Evolutionary conservation across 2,888 invertebrate genomes (phyloP), one percentile per base, ranked within the genome.

Genomic region (Drosophila pegasa): DNA sequence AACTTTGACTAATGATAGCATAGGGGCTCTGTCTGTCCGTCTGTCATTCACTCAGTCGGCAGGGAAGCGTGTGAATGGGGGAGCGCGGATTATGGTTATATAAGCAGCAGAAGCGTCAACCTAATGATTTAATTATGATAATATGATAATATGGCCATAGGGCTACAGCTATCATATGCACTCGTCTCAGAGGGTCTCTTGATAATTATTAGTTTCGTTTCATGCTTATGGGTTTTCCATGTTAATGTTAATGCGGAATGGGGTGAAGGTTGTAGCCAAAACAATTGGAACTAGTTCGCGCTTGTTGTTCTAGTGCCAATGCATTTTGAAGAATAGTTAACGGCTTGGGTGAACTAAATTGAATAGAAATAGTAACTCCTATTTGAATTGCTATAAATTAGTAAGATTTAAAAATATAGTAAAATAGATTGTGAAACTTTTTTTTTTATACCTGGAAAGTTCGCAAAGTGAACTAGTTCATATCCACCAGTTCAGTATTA

Each of bases 61-160:
- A 29, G 20, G n/a, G 2, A 29, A 4, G 29, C 41, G 63, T 56
- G 71, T 54, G 64, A 61, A 48, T 37, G 78, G 61, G 65, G 48
- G 56, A 71, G 62, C 61, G 59, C 40, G 61, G 63, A 65, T 59
- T 68, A 68, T 66, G 71, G 48, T 66, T 58, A 55, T 22, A 43
- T 16, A 43, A 18, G 33, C 33, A 33, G 12, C 66, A 55, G 66
- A 61, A 78, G 59, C 64, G 67, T 67, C 61, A 59, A 66, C 63
- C 74, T 87, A 86, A 87, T 88, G 88, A 83, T 74, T 83, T 83
- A 80, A 86, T 83, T 83, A 88, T 88, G 87, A 71, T 83, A 88
- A 83, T 88, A 88, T 86, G 64, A 67, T 67, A 47, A 69, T 73
- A 68, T 71, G 60, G 50, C 83, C 70, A 62, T 27, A 50, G 64